Base-by-base conservation (phyloP, 2,888 invertebrate species). In the Eupithecia inturbata region DNA sequence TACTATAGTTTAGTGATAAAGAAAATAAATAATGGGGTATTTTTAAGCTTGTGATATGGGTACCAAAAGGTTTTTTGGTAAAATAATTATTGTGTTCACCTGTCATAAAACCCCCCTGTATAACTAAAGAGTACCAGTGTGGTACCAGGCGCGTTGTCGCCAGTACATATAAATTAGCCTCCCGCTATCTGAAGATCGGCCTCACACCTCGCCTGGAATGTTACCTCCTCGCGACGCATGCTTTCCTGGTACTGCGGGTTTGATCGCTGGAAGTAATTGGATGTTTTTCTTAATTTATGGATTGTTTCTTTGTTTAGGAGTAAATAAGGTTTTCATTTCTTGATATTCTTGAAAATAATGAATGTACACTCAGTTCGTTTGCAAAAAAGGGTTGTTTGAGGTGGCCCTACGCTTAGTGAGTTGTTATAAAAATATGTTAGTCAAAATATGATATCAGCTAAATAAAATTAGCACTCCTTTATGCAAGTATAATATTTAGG, bases 161-260 rank as follows among this genome's bases (percentile, higher is more conserved):
- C 92, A 92, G 92, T 93, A 92, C 92, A 90, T 89, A 94, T 94
- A 94, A 94, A 94, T 94, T 94, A 94, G 88, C 87, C 81, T 82
- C 77, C 84, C 85, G 87, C 89, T 94, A 94, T 94, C 94, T 88
- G 88, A 82, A 84, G 89, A 94, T 94, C 93, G 91, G 92, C 93
- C 93, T 94, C 94, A 94, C 94, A 94, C 94, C 94, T 94, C 92
- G 94, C 86, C 79, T 84, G 93, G 93, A 91, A 93, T 83, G 82
- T 80, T 83, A 84, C 83, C 88, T 88, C 84, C 84, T 85, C 74
- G 78, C 80, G 81, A 85, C 82, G 82, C 86, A 88, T 92, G 90
- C 82, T 82, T 79, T 85, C 90, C 91, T 91, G 88, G 91, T 92
- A 88, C 79, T 79, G 66, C 67, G 76, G 74, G 72, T 70, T 66